Evolutionary conservation across 2,888 invertebrate genomes (phyloP).

Genomic region (Cryptocephalus moraei): DNA sequence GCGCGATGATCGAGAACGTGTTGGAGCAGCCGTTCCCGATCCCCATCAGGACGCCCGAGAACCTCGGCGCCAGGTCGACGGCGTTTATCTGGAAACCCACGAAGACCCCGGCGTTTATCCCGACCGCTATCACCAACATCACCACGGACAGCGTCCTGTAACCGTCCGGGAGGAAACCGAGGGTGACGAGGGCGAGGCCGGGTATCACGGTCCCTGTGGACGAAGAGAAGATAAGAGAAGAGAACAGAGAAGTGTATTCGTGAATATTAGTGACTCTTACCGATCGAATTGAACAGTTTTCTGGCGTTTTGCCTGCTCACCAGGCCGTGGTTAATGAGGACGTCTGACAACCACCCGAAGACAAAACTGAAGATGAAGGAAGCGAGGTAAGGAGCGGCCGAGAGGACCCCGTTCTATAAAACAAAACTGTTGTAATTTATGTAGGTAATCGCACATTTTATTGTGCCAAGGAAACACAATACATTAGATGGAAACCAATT

Average conservation of each 20-base stretch:
- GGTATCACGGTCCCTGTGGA: conserved; percentile 37
- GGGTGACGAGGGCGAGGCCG: conserved; percentile 18
- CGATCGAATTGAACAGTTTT: conserved; percentile 51
- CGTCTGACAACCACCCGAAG: conserved; percentile 57
- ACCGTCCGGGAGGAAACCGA: conserved; percentile 19
- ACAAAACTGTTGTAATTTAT: neutral
- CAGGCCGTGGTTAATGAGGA: conserved; percentile 40
- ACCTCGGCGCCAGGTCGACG: conserved; percentile 76
- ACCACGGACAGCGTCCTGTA: conserved; percentile 44
- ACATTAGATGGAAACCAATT: no score
- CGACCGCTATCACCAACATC: conserved; percentile 61
- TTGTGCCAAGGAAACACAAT: no score
- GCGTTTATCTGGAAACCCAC: conserved; percentile 71
- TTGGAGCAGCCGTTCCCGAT: conserved; percentile 74
- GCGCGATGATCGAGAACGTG: conserved; percentile 69
- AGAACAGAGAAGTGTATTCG: neutral
- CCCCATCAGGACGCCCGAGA: conserved; percentile 76
- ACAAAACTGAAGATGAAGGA: conserved; percentile 63
- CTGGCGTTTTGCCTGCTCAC: conserved; percentile 23
- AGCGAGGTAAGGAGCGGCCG: conserved; percentile 61
- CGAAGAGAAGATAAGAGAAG: neutral
- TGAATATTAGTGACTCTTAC: conserved; percentile 9
- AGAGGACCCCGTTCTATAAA: conserved; percentile 52
- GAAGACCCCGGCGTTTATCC: conserved; percentile 64
- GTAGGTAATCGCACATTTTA: no score